Percentiles rank a stretch among this genome's conserved stretches.
These are phyloP conservation scores for Dermochelys coriacea DNA, from an alignment of 2,797 vertebrate species.

Conservation along the genomic window DNA sequence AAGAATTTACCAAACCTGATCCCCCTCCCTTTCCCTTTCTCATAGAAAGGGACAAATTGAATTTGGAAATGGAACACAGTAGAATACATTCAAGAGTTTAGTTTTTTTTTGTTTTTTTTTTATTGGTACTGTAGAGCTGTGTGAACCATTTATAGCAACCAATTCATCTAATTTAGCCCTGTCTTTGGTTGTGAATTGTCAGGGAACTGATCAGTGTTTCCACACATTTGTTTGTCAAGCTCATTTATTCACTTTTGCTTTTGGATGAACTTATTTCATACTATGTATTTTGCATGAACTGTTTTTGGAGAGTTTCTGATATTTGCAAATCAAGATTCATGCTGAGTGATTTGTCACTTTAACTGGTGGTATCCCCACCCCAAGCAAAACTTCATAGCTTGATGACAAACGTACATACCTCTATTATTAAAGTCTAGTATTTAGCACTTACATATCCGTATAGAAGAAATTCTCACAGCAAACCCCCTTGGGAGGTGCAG, in stretches of 20 bases:
- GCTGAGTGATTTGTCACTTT: not conserved
- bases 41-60: not conserved
- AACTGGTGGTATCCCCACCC: not conserved
- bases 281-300: not conserved
- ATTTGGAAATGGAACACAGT: not conserved
- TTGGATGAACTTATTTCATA: not conserved
- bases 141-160: not conserved
- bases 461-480: not conserved
- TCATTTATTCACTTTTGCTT: not conserved
- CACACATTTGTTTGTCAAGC: not conserved
- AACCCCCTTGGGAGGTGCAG: not conserved
- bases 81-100: not conserved
- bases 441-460: not conserved
- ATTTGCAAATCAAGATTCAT: not conserved
- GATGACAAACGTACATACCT: not conserved
- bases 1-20: not conserved
- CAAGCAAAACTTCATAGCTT: not conserved
- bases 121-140: not conserved
- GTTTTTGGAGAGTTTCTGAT: not conserved
- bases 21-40: not conserved
- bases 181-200: not conserved
- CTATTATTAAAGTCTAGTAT: not conserved
- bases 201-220: not conserved
- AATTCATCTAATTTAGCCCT: not conserved
- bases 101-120: too few relatives aligned